These are phyloP conservation scores for Chionis minor DNA, from an alignment of 2,113 vertebrate genomes.

Conservation along the genomic window DNA sequence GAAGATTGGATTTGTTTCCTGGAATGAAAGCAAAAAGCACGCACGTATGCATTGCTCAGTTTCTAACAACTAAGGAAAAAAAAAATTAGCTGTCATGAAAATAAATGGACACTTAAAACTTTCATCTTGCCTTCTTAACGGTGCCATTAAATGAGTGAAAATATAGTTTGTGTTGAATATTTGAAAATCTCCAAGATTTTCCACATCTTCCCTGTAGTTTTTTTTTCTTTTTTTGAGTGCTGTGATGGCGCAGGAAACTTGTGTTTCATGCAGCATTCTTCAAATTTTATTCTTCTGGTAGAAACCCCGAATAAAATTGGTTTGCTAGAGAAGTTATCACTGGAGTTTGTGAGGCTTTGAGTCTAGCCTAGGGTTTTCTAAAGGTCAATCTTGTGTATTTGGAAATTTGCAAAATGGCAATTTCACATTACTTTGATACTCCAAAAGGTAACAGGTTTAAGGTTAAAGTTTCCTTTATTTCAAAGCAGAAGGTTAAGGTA, in stretches of 20 bases:
- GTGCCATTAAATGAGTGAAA: background rate
- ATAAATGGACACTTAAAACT: background rate
- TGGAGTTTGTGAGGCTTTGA: background rate
- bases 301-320: background rate
- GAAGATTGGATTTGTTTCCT: slow-evolving; percentile 38
- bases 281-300: background rate
- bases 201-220: background rate
- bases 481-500: background rate
- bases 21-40: slow-evolving; percentile 38
- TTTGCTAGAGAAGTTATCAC: background rate
- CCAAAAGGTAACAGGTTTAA: background rate
- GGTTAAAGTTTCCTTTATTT: background rate
- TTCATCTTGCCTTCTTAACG: background rate
- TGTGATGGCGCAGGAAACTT: background rate
- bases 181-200: background rate
- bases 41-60: background rate
- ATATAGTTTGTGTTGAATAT: background rate
- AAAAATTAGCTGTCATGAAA: background rate
- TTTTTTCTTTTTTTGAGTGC: background rate
- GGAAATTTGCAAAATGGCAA: background rate
- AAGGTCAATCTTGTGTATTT: background rate
- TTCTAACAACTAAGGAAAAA: background rate
- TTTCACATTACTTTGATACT: background rate
- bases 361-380: background rate
- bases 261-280: background rate